Percentiles rank a stretch among this genome's conserved stretches.
These are phyloP conservation scores for Saccostrea glomerata DNA, from an alignment of 1,140 invertebrate genomes.

Conservation along the genomic window DNA sequence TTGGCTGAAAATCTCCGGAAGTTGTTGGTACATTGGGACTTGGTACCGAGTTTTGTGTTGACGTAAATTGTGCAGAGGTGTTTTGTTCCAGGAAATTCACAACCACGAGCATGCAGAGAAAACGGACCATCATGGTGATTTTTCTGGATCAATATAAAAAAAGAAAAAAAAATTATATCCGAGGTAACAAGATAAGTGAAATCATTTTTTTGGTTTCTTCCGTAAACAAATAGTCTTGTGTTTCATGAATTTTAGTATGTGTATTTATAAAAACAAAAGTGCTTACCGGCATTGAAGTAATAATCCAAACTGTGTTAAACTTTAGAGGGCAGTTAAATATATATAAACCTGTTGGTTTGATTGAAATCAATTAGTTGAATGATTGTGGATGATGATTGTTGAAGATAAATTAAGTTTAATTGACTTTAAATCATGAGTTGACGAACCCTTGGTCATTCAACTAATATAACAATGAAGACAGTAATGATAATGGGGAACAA, in stretches of 20 bases:
- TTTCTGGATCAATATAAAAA: no score
- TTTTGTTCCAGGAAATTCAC: background rate
- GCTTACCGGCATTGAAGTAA: background rate
- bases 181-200: no score
- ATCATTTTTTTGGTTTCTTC: background rate
- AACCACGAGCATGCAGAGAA: background rate
- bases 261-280: background rate
- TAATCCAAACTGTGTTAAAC: background rate
- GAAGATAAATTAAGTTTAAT: constrained; percentile 6
- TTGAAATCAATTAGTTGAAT: background rate
- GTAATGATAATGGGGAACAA: background rate
- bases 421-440: background rate
- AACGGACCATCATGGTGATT: no score
- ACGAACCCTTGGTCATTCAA: background rate
- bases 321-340: background rate
- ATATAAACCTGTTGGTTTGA: background rate
- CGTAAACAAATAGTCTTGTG: background rate
- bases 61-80: background rate
- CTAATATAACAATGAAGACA: background rate
- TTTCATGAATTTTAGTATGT: no score
- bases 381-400: background rate
- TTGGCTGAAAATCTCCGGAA: background rate
- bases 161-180: no score
- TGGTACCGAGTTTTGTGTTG: background rate
- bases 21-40: background rate